Evolutionary conservation across 2,113 vertebrate species (phyloP), one percentile per base, ranked within the genome.

Genomic region (Leptobrachium leishanense): DNA sequence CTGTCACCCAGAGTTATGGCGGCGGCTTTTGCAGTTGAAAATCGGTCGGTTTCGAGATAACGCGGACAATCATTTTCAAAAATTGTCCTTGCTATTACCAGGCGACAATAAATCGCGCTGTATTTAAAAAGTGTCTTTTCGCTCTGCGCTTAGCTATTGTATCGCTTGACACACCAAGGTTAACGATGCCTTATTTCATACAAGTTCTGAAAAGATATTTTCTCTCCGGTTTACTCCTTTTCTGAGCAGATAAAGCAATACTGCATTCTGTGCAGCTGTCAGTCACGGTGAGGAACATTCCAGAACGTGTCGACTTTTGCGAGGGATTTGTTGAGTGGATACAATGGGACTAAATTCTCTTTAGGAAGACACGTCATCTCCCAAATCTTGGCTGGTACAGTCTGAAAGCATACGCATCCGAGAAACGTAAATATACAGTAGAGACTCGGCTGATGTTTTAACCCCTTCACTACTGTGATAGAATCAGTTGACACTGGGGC

Each of bases 41-140:
- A 70, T 79, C 76, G 42, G 76, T 79, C 68, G 68, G 44, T 79
- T 79, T 72, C 65, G 39, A 64, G 76, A 79, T 79, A 79, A 79
- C 57, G 41, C 57, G 54, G 76, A 72, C 76, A 72, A 79, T 79
- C 68, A 72, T 79, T 78, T 79, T 72, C 44, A 72, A 70, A n/a
- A 53, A 79, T 72, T 72, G 76, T 79, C 68, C 68, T 77, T 62
- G 59, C 11, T 31, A 66, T 41, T 31, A 44, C 31, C 54, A 41
- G 6, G 31, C 75, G 12, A 69, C 65, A 72, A 79, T 79, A 72
- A 65, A 79, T 79, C 65, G 59, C 41, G 20, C 5, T 64, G 43
- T 65, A 79, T 79, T 79, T 79, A 79, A 79, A 65, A 62, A 53
- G 63, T 41, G 41, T n/a, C 13, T 41, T 40, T 20, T 50, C 39